These are phyloP conservation scores for Eumeta japonica DNA, from an alignment of 1,140 invertebrate genomes.

Conservation along the genomic window DNA sequence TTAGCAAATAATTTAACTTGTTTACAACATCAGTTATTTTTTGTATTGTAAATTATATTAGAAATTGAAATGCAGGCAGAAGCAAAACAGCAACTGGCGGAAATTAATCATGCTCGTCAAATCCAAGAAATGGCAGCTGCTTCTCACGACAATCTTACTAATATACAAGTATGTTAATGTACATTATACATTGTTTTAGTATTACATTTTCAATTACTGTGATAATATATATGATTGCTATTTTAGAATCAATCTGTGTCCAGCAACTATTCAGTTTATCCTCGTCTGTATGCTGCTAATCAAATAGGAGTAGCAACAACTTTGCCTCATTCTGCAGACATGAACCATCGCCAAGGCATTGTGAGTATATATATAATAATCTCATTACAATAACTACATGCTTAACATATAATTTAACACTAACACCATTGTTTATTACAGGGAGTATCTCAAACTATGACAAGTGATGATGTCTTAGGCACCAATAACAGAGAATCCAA, in stretches of 20 bases:
- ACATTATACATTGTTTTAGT: background rate
- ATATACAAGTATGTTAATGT: conserved; percentile 21
- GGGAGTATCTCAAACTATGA: no score
- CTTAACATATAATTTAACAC: no score
- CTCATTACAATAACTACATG: no score
- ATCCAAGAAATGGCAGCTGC: conserved; percentile 31
- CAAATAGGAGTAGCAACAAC: conserved; percentile 54
- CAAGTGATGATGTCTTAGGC: no score
- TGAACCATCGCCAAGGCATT: conserved; percentile 18
- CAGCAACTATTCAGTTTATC: no score
- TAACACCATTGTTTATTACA: no score
- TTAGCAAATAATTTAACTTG: conserved; percentile 8
- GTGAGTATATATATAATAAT: no score
- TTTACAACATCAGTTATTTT: background rate
- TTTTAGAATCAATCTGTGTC: conserved; percentile 26
- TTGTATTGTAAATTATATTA: no score
- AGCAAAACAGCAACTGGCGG: conserved; percentile 49
- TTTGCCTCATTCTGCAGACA: conserved; percentile 35
- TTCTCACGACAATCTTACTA: conserved; percentile 32
- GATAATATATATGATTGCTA: conserved; percentile 2
- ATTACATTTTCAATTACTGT: conserved; percentile 1
- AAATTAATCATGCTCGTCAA: conserved; percentile 42
- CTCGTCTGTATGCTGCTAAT: conserved; percentile 47
- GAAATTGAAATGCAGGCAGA: no score
- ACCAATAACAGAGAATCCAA: conserved; percentile 25